phyloP scores from a whole-genome alignment of 35 echinoderm and acorn worm species.

The Apostichopus parvimensis region DNA sequence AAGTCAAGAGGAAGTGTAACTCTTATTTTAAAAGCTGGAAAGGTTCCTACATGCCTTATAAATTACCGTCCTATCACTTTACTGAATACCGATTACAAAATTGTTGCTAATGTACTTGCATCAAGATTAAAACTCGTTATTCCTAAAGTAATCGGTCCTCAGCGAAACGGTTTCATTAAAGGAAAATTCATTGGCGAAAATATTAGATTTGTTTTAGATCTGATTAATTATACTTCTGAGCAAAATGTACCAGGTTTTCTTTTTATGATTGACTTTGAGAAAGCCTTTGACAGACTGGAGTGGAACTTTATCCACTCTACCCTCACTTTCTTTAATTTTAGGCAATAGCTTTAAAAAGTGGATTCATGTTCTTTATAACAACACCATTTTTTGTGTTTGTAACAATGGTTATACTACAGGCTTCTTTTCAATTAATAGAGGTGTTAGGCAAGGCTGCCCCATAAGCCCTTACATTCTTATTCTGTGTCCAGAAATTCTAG shows the following conservation, averaged over 20 bases:
- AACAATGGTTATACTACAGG: not conserved
- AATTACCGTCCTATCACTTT: conserved; percentile 28
- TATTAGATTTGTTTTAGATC: not conserved
- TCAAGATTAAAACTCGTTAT: conserved; percentile 16
- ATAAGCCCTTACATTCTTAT: too few relatives aligned
- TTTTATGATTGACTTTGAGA: conserved; percentile 43
- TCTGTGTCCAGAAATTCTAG: too few relatives aligned
- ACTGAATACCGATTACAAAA: conserved; percentile 47
- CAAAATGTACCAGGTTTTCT: conserved; percentile 34
- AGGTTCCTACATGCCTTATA: not conserved
- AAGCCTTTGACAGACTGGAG: conserved; percentile 39
- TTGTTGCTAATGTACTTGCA: conserved; percentile 44
- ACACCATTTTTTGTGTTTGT: conserved; percentile 4
- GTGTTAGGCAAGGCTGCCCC: too few relatives aligned
- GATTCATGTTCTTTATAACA: conserved; percentile 22
- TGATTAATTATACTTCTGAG: not conserved
- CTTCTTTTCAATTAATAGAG: too few relatives aligned
- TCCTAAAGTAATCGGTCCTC: not conserved
- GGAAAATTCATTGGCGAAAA: conserved; percentile 56
- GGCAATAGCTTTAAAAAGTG: conserved; percentile 29
- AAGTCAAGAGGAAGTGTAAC: conserved; percentile 9
- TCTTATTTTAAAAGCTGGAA: conserved; percentile 24
- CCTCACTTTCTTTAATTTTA: not conserved
- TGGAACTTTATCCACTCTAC: conserved; percentile 35
- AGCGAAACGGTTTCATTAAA: conserved; percentile 26